A percentile compares a stretch with the other conserved stretches of the same genome.
Evolutionary conservation across 2,888 invertebrate species (phyloP).

Genomic region (Nemotelus pantherinus): DNA sequence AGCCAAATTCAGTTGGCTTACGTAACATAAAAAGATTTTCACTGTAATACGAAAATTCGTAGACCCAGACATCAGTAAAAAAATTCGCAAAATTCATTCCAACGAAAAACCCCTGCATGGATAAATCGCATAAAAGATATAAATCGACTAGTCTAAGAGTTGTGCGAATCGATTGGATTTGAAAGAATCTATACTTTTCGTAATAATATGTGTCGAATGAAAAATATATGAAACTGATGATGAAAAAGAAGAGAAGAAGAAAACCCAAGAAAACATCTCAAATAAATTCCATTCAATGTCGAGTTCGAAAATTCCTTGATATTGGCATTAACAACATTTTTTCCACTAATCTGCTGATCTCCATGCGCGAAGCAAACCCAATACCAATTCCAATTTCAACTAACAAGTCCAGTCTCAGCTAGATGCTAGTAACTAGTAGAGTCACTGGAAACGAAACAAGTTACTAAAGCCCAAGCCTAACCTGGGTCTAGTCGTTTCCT

Average conservation of each 20-base stretch:
- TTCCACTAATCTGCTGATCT: conserved; percentile 33
- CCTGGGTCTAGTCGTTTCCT: not conserved
- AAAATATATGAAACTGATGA: too few relatives aligned
- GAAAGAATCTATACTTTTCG: too few relatives aligned
- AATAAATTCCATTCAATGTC: conserved; percentile 39
- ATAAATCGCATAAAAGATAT: too few relatives aligned
- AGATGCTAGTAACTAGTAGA: conserved; percentile 1
- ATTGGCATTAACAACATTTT: conserved; percentile 34
- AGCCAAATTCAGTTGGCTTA: too few relatives aligned
- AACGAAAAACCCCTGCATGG: too few relatives aligned
- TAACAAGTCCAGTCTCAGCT: not conserved
- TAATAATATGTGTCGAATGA: too few relatives aligned
- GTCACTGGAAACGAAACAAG: conserved; percentile 3
- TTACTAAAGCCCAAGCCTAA: not conserved
- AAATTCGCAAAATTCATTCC: too few relatives aligned
- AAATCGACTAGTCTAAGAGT: too few relatives aligned
- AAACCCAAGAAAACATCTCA: conserved; percentile 4
- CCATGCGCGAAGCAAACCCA: conserved; percentile 26
- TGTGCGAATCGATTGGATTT: too few relatives aligned
- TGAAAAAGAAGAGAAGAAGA: not conserved
- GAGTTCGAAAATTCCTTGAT: conserved; percentile 37
- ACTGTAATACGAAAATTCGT: too few relatives aligned
- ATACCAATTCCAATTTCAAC: conserved; percentile 2
- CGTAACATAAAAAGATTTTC: too few relatives aligned
- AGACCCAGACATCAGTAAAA: too few relatives aligned